Conservation (phyloP, 2,888 invertebrate species). For the Amphiduros pacificus region DNA sequence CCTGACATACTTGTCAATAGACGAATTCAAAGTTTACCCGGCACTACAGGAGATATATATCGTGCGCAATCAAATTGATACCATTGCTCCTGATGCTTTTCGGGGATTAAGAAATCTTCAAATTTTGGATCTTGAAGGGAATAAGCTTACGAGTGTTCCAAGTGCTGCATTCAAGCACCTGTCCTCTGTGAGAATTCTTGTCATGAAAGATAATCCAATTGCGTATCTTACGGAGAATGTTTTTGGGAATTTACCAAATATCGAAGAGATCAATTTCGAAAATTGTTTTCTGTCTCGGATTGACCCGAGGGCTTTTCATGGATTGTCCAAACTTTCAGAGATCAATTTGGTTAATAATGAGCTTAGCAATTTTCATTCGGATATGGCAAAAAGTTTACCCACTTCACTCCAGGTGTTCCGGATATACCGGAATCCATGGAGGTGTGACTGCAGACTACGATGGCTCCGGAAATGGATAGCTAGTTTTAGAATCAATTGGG, state of each 20-base stretch:
- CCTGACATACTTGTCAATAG: conserved; percentile 22
- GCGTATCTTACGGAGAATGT: conserved; percentile 20
- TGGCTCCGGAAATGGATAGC: conserved; percentile 28
- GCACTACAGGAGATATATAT: conserved; percentile 32
- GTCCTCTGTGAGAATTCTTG: conserved; percentile 24
- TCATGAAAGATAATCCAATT: conserved; percentile 28
- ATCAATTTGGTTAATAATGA: conserved; percentile 34
- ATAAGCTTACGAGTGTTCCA: conserved; percentile 24
- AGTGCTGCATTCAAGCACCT: conserved; percentile 21
- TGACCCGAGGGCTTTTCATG: conserved; percentile 26
- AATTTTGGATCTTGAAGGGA: conserved; percentile 29
- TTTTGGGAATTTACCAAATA: conserved; percentile 21
- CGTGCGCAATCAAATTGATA: conserved; percentile 26
- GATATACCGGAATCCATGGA: conserved; percentile 33
- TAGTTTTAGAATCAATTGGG: conserved; percentile 28
- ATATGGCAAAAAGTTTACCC: conserved; percentile 23
- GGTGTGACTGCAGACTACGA: conserved; percentile 32
- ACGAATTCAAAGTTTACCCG: conserved; percentile 24
- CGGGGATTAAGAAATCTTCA: conserved; percentile 28
- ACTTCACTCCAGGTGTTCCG: conserved; percentile 26
- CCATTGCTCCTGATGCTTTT: conserved; percentile 29
- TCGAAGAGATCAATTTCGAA: conserved; percentile 33
- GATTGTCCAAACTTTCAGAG: conserved; percentile 24
- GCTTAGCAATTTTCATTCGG: conserved; percentile 17
- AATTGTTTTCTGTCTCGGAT: conserved; percentile 28